Evolutionary conservation across 2,113 vertebrate species (phyloP).

Genomic region (Tympanuchus pallidicinctus): DNA sequence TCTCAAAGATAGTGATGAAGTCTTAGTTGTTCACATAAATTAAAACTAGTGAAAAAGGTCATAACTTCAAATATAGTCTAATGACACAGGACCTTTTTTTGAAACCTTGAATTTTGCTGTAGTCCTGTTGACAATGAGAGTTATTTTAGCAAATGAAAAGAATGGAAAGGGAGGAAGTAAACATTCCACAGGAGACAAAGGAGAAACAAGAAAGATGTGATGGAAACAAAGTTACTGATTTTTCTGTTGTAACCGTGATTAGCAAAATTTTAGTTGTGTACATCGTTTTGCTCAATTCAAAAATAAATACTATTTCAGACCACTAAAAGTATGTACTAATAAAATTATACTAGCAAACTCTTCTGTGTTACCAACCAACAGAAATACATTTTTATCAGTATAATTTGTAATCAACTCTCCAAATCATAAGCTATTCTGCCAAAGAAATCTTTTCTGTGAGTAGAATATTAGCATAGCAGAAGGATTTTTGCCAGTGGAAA

Average conservation of each 20-base stretch:
- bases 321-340: neutral
- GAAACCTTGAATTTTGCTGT: neutral
- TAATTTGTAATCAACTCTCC: neutral
- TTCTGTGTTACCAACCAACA: neutral
- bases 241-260: neutral
- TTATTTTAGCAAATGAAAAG: neutral
- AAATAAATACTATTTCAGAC: neutral
- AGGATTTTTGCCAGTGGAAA: neutral
- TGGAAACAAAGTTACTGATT: neutral
- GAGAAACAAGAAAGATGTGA: neutral
- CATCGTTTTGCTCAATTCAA: neutral
- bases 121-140: neutral
- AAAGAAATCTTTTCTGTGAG: neutral
- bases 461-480: neutral
- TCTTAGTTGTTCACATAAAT: neutral
- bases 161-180: neutral
- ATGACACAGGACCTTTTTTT: neutral
- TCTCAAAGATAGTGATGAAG: neutral
- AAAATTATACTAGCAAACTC: neutral
- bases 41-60: neutral
- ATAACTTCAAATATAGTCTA: neutral
- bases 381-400: neutral
- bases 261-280: neutral
- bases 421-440: neutral
- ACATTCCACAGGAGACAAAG: neutral